Conservation (phyloP, 53 echinoderm and acorn worm species). For the Antedon mediterranea region DNA sequence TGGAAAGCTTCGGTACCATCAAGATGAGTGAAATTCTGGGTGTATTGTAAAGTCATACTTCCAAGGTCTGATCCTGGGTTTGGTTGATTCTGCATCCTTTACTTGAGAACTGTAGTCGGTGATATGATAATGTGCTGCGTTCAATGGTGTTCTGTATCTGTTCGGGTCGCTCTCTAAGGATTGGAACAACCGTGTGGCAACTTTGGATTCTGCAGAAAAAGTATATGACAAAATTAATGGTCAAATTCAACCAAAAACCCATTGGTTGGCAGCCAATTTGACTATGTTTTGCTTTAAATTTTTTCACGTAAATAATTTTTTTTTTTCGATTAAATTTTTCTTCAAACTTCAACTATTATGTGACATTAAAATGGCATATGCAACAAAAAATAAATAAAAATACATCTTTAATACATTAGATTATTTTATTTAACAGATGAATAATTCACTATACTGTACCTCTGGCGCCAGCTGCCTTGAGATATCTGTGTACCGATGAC, state of each 20-base stretch:
- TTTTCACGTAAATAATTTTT: too few species aligned
- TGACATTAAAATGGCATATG: too few species aligned
- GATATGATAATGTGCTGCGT: constrained; percentile 82
- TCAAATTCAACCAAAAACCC: too few species aligned
- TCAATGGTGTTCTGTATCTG: constrained; percentile 44
- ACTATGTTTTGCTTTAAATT: too few species aligned
- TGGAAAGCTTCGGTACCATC: too few species aligned
- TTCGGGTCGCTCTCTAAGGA: constrained; percentile 43
- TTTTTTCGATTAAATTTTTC: too few species aligned
- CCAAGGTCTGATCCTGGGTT: constrained; percentile 48
- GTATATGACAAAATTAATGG: too few species aligned
- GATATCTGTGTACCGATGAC: constrained; percentile 53
- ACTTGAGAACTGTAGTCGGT: constrained; percentile 64
- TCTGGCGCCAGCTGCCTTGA: constrained; percentile 54
- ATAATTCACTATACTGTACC: constrained; percentile 28
- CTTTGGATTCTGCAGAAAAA: constrained; percentile 52
- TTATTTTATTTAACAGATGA: too few species aligned
- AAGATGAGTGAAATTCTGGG: constrained; percentile 71
- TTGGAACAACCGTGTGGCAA: constrained; percentile 49
- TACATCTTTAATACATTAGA: too few species aligned
- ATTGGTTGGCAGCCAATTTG: too few species aligned
- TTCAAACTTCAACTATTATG: too few species aligned
- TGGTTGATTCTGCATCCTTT: constrained; percentile 18
- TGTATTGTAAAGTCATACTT: constrained; percentile 67
- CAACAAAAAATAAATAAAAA: too few species aligned